Evolutionary conservation across 2,113 vertebrate genomes (phyloP).

Genomic region (Ondatra zibethicus): DNA sequence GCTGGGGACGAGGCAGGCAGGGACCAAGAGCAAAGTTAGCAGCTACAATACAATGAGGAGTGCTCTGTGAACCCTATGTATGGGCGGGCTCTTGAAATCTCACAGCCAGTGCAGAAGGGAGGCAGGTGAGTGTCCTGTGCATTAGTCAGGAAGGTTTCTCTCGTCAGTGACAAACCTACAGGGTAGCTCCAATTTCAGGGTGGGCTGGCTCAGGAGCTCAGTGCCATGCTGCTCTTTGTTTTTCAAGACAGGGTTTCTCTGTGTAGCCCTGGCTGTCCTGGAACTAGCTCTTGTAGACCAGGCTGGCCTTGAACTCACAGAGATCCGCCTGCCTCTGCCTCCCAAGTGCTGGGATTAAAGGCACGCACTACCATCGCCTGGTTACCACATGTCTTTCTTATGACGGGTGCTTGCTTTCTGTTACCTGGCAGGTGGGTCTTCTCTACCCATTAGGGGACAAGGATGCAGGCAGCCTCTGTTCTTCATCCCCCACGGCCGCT

Average conservation of each 20-base stretch:
- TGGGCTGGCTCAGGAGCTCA: background rate
- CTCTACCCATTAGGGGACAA: background rate
- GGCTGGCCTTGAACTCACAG: background rate
- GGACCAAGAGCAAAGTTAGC: background rate
- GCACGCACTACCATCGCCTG: background rate
- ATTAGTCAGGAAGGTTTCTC: background rate
- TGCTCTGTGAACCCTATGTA: background rate
- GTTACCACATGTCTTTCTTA: background rate
- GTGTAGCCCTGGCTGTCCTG: background rate
- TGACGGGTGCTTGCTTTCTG: background rate
- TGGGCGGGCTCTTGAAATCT: background rate
- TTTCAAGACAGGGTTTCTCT: background rate
- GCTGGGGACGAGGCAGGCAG: background rate
- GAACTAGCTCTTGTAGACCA: background rate
- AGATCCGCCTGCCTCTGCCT: background rate
- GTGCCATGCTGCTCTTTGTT: background rate
- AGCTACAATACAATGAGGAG: background rate
- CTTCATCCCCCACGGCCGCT: background rate
- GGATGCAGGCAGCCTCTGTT: background rate
- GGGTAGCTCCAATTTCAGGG: background rate
- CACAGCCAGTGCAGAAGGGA: background rate
- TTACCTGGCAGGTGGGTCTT: background rate
- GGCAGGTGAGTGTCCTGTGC: fast-evolving
- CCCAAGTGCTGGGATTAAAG: background rate
- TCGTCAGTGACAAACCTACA: background rate